A percentile compares a stretch with the other conserved stretches of the same genome.
phyloP scores from a whole-genome alignment of 2,888 invertebrate genomes.

The Polydrusus pterygomalis region DNA sequence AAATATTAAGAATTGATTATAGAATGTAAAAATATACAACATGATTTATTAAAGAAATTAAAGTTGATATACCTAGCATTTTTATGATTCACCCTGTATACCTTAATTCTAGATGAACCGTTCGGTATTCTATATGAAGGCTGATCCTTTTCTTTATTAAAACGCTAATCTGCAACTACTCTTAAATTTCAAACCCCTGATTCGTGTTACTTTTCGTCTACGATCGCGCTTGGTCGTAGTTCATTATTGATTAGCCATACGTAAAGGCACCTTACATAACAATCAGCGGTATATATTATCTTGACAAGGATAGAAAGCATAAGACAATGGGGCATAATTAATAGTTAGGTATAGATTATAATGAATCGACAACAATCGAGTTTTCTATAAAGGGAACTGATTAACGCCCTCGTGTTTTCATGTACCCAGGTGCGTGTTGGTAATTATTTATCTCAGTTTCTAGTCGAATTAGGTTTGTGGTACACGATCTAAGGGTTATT shows the following conservation, averaged over 20 bases:
- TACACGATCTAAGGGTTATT: slow-evolving; percentile 14
- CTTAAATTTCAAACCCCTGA: not conserved
- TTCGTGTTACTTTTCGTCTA: not conserved
- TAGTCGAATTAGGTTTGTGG: not conserved
- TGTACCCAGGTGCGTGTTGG: slow-evolving; percentile 13
- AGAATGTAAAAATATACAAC: too few relatives aligned
- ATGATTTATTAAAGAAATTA: too few relatives aligned
- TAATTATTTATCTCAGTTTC: slow-evolving; percentile 20
- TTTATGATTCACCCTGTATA: too few relatives aligned
- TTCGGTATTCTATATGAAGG: too few relatives aligned
- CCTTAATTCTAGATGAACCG: too few relatives aligned
- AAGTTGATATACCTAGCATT: too few relatives aligned
- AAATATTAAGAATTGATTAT: too few relatives aligned
- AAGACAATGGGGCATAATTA: slow-evolving; percentile 36
- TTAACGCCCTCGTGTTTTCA: slow-evolving; percentile 23
- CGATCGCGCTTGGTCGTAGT: not conserved
- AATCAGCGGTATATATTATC: slow-evolving; percentile 5
- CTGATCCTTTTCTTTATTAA: too few relatives aligned
- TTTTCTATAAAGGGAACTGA: slow-evolving; percentile 26
- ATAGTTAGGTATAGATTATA: slow-evolving; percentile 32
- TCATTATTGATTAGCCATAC: slow-evolving; percentile 2
- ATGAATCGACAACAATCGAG: slow-evolving; percentile 35
- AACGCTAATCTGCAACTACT: too few relatives aligned
- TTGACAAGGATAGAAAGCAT: slow-evolving; percentile 28
- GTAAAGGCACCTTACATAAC: slow-evolving; percentile 5